Percentiles rank a stretch among this genome's conserved stretches.
Conservation (phyloP, 1,140 invertebrate genomes). For the Prorops nasuta region DNA sequence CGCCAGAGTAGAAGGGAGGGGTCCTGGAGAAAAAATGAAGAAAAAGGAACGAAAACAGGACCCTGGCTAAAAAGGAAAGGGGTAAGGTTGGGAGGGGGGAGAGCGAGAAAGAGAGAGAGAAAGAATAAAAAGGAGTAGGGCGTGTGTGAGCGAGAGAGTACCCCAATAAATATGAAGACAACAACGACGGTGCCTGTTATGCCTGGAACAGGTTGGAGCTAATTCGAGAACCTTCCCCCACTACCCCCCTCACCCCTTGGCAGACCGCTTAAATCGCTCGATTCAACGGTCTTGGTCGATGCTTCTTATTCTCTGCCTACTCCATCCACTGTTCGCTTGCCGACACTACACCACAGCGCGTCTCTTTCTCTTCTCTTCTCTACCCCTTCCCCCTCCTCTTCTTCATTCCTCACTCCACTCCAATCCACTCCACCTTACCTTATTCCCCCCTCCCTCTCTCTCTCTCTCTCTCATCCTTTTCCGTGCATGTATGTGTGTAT, state of each 20-base stretch:
- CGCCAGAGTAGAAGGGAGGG: slow-evolving; percentile 25
- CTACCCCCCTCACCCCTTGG: slow-evolving; percentile 5
- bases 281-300: slow-evolving; percentile 27
- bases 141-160: slow-evolving; percentile 25
- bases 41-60: slow-evolving; percentile 6
- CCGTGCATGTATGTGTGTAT: no score
- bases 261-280: slow-evolving; percentile 27
- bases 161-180: slow-evolving; percentile 57
- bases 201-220: slow-evolving; percentile 51
- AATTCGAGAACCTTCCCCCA: slow-evolving; percentile 36
- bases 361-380: no score
- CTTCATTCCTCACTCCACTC: slow-evolving; percentile 13
- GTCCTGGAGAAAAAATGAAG: slow-evolving; percentile 3
- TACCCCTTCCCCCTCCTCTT: slow-evolving; percentile 7
- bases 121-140: slow-evolving; percentile 31
- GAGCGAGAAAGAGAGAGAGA: slow-evolving; percentile 1
- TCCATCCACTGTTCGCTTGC: no score
- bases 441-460: slow-evolving; percentile 10
- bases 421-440: no score
- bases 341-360: no score
- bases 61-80: slow-evolving; percentile 12
- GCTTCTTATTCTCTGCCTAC: slow-evolving; percentile 36
- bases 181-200: slow-evolving; percentile 48
- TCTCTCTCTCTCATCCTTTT: slow-evolving; percentile 5
- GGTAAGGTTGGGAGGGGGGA: slow-evolving; percentile 1